phyloP scores from a whole-genome alignment of 2,797 vertebrate species.

The Anas georgica region DNA sequence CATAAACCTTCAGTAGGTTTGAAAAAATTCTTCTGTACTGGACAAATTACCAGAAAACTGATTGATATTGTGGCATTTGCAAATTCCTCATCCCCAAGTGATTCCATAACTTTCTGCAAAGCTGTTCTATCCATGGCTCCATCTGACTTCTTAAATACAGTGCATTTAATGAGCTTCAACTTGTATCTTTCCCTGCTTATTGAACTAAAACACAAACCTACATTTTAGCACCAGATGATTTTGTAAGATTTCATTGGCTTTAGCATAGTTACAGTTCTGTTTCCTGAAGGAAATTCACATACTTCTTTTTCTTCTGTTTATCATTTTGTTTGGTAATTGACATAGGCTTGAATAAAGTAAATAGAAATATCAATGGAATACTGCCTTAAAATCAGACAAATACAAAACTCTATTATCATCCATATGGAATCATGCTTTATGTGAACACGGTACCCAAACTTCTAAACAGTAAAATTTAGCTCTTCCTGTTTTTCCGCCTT shows the following conservation, averaged over 20 bases:
- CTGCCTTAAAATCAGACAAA: neutral
- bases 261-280: neutral
- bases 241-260: neutral
- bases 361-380: neutral
- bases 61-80: neutral
- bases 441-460: neutral
- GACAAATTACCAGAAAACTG: neutral
- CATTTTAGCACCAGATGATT: neutral
- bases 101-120: neutral
- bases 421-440: accelerated
- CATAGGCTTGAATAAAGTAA: neutral
- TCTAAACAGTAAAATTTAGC: neutral
- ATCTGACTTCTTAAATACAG: neutral
- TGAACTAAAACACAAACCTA: neutral
- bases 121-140: neutral
- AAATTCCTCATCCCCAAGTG: neutral
- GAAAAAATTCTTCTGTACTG: neutral
- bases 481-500: neutral
- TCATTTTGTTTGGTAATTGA: neutral
- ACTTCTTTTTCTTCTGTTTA: neutral
- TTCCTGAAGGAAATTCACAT: neutral
- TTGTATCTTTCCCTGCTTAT: neutral
- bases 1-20: neutral
- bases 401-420: neutral
- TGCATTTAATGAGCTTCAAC: neutral